These are phyloP conservation scores for Prionace glauca DNA, from an alignment of 2,797 vertebrate genomes.

Conservation along the genomic window DNA sequence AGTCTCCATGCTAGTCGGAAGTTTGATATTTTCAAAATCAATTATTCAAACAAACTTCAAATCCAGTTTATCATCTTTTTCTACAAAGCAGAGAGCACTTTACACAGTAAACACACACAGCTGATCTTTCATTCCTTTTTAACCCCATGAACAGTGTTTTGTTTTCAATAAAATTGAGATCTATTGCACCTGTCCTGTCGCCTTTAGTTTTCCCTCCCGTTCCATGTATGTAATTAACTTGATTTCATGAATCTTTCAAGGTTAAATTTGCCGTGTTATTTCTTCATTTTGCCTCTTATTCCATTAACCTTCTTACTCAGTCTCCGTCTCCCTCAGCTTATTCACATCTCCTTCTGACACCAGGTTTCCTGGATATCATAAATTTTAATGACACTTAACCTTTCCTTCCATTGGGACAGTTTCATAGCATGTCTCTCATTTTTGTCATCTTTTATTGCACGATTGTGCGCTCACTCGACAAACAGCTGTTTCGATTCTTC, in stretches of 20 bases:
- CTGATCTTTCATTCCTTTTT: background rate
- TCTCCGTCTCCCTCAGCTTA: background rate
- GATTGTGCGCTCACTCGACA: background rate
- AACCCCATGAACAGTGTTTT: background rate
- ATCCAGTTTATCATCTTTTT: background rate
- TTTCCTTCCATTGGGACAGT: background rate
- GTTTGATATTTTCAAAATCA: background rate
- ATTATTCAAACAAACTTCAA: background rate
- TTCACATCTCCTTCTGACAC: background rate
- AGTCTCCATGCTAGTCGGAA: background rate
- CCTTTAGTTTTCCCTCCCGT: background rate
- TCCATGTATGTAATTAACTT: background rate
- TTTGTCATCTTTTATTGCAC: slow-evolving; percentile 1
- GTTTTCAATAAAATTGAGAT: background rate
- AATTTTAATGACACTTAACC: slow-evolving; percentile 26
- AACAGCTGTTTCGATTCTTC: background rate
- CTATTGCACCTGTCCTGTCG: background rate
- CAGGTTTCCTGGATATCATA: background rate
- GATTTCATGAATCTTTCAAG: background rate
- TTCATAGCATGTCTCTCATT: background rate
- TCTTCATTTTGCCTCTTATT: background rate
- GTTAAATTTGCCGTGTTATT: slow-evolving; percentile 10
- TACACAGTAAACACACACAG: background rate
- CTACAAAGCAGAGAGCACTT: background rate
- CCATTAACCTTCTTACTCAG: background rate